Evolutionary conservation across 2,888 invertebrate species (phyloP).

Genomic region (Parnassius smintheus): DNA sequence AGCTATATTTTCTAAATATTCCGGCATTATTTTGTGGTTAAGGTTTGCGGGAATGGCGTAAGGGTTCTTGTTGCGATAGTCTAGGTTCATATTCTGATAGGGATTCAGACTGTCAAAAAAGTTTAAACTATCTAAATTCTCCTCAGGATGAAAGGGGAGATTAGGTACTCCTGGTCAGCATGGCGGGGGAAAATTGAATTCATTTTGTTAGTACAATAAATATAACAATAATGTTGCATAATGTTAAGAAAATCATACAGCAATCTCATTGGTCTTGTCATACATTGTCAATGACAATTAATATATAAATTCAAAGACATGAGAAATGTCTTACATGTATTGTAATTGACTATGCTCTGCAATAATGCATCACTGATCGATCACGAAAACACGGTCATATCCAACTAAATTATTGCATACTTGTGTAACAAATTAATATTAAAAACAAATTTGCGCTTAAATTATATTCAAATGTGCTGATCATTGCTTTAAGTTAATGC

Average conservation of each 20-base stretch:
- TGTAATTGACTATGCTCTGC: constrained; percentile 7
- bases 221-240: constrained; percentile 31
- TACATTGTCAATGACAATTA: constrained; percentile 6
- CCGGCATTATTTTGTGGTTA: constrained; percentile 64
- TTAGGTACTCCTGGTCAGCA: constrained; percentile 66
- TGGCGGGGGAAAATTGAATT: constrained; percentile 44
- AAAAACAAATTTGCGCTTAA: not conserved
- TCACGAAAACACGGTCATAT: not conserved
- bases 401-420: not conserved
- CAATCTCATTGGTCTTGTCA: not conserved
- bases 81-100: constrained; percentile 52
- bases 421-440: constrained; percentile 1
- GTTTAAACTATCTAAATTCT: constrained; percentile 67
- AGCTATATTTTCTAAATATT: constrained; percentile 51
- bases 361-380: not conserved
- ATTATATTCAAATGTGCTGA: constrained; percentile 9
- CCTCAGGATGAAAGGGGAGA: constrained; percentile 54
- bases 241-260: constrained; percentile 29
- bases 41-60: constrained; percentile 77
- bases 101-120: constrained; percentile 72
- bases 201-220: constrained; percentile 38
- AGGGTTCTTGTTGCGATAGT: constrained; percentile 72
- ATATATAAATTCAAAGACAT: too few relatives aligned
- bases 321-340: not conserved
- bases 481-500: not conserved